Evolutionary conservation across 2,113 vertebrate species (phyloP).

Genomic region (Neogale vison): DNA sequence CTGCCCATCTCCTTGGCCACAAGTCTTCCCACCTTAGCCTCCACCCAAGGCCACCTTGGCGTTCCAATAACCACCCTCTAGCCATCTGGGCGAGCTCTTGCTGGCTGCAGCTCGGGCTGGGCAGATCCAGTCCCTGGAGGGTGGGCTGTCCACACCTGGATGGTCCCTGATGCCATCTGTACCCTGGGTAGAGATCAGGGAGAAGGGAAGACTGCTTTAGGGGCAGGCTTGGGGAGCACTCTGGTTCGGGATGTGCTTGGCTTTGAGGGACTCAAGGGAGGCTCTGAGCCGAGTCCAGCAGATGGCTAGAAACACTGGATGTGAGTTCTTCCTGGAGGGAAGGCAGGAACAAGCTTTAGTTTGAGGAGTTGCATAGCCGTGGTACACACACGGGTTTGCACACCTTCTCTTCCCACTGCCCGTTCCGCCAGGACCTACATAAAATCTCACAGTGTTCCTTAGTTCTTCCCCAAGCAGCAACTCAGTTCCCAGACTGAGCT

Average conservation of each 20-base stretch:
- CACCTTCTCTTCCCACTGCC: rapidly evolving
- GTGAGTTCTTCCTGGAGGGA: not conserved
- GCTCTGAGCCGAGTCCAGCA: not conserved
- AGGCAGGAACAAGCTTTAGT: not conserved
- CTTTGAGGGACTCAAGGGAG: not conserved
- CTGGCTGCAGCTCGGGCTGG: not conserved
- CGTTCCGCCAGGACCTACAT: not conserved
- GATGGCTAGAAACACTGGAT: not conserved
- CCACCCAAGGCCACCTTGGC: not conserved
- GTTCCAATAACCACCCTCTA: not conserved
- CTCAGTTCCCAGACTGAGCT: not conserved
- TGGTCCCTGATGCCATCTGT: not conserved
- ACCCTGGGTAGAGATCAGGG: not conserved
- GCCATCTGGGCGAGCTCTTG: not conserved
- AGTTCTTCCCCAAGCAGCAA: not conserved
- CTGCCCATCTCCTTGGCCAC: not conserved
- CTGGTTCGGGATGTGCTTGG: not conserved
- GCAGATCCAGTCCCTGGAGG: not conserved
- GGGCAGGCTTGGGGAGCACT: not conserved
- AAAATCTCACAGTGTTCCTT: not conserved
- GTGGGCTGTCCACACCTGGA: not conserved
- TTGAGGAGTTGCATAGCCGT: not conserved
- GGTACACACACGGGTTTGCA: rapidly evolving
- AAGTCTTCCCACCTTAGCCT: not conserved
- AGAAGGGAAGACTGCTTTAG: not conserved